Evolutionary conservation across 2,888 invertebrate species (phyloP), one percentile per base, ranked within the genome.

Genomic region (Geotrupes spiniger): DNA sequence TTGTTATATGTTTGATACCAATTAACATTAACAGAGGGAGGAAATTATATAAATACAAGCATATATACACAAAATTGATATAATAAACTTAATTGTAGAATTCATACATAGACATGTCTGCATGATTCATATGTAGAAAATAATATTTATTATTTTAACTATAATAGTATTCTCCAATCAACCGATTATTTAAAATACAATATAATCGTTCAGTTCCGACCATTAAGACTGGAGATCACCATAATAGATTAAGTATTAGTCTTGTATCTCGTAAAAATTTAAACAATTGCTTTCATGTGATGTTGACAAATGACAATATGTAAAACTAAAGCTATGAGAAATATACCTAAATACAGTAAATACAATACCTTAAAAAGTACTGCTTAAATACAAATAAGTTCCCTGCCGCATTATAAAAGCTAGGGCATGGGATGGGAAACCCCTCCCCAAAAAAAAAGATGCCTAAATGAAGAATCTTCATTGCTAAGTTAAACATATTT

Each of bases 371-470:
- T 45, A 37, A 11, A 15, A 28, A 38, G 38, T 38, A 45, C 28
- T 17, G 17, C 40, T 12, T 36, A 39, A 46, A 38, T 46, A 46
- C 37, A 29, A 42, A 44, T 42, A 42, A 15, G 29, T 44, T 49
- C 49, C 49, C 49, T 49, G 49, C 44, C 49, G 49, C 49, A 25
- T 36, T n/a, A 36, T 39, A 39, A 42, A 48, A 49, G 49, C 49
- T 44, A 48, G 41, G 36, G 40, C 49, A 39, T 17, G 33, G 42
- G 48, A 39, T 44, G 44, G 49, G 49, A 49, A 49, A 44, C 39
- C 21, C 6, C 6, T 16, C 36, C 36, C 33, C 33, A 14, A 40
- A 36, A 15, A 37, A 44, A 12, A 44, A 39, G 39, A 39, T 39
- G 27, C 39, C 25, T 21, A 39, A 39, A 39, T 39, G 15, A 42